Evolutionary conservation across 1,140 invertebrate genomes (phyloP).

Genomic region (Meloidogyne floridensis): DNA sequence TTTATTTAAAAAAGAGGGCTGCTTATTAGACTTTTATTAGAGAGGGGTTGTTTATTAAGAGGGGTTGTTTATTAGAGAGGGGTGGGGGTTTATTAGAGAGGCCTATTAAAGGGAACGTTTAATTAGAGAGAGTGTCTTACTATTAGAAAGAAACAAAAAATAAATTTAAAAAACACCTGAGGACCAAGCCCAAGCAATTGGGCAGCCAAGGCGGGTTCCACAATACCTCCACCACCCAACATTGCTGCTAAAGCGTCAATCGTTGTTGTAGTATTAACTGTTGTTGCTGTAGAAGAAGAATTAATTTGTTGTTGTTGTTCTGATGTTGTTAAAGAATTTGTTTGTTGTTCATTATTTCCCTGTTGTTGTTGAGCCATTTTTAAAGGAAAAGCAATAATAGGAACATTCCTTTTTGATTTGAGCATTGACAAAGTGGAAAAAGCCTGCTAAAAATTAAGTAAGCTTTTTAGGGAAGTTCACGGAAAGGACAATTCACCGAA

Average conservation of each 20-base stretch:
- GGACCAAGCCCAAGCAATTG: slow-evolving; percentile 11
- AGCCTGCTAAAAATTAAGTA: too few species aligned
- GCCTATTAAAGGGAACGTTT: too few species aligned
- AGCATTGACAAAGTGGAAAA: not conserved
- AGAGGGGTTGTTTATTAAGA: too few species aligned
- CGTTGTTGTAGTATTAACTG: not conserved
- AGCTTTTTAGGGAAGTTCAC: too few species aligned
- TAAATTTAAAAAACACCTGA: not conserved
- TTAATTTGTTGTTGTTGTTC: not conserved
- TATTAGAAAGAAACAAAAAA: not conserved
- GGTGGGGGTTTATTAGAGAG: too few species aligned
- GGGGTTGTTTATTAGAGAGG: too few species aligned
- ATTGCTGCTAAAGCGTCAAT: slow-evolving; percentile 2
- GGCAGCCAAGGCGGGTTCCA: not conserved
- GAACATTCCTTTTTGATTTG: slow-evolving; percentile 6
- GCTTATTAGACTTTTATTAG: too few species aligned
- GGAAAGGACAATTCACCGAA: too few species aligned
- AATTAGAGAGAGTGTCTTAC: too few species aligned
- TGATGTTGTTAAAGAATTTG: not conserved
- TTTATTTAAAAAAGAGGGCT: too few species aligned
- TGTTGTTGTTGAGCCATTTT: not conserved
- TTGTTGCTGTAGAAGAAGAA: not conserved
- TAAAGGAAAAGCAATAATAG: not conserved
- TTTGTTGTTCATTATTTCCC: not conserved
- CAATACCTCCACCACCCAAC: not conserved